Conservation (phyloP, 2,113 vertebrate genomes). For the Oreochromis aureus region DNA sequence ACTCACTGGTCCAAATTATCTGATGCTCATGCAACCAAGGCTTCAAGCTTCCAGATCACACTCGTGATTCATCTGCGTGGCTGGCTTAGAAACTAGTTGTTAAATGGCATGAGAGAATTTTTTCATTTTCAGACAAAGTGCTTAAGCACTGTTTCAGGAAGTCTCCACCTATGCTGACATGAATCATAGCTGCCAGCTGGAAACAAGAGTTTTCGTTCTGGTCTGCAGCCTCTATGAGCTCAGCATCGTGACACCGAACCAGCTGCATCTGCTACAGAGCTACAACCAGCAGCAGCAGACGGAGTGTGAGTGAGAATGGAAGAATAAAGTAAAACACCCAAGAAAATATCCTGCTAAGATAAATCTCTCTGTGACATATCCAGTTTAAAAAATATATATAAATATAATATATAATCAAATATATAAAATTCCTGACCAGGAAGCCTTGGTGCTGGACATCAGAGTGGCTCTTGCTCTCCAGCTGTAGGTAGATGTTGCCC, state of each 20-base stretch:
- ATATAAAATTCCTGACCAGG: conserved; percentile 60
- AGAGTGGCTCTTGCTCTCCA: conserved; percentile 70
- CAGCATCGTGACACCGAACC: background rate
- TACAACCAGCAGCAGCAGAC: fast-evolving
- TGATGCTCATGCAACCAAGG: background rate
- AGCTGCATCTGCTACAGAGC: background rate
- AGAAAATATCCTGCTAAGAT: background rate
- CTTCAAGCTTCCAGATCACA: background rate
- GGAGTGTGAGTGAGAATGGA: background rate
- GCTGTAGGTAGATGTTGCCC: conserved; percentile 72
- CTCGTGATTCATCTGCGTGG: background rate
- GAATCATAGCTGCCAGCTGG: background rate
- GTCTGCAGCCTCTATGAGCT: background rate
- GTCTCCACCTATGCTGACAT: background rate
- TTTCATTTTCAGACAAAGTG: background rate
- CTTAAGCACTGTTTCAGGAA: background rate
- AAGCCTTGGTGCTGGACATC: conserved; percentile 72
- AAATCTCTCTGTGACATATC: background rate
- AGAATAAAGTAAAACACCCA: background rate
- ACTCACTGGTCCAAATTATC: background rate
- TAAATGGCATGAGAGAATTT: background rate
- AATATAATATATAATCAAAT: background rate
- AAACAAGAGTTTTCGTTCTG: background rate
- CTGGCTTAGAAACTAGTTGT: background rate
- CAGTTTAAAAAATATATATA: background rate